phyloP scores from a whole-genome alignment of 2,797 vertebrate species.

The Paguma larvata region DNA sequence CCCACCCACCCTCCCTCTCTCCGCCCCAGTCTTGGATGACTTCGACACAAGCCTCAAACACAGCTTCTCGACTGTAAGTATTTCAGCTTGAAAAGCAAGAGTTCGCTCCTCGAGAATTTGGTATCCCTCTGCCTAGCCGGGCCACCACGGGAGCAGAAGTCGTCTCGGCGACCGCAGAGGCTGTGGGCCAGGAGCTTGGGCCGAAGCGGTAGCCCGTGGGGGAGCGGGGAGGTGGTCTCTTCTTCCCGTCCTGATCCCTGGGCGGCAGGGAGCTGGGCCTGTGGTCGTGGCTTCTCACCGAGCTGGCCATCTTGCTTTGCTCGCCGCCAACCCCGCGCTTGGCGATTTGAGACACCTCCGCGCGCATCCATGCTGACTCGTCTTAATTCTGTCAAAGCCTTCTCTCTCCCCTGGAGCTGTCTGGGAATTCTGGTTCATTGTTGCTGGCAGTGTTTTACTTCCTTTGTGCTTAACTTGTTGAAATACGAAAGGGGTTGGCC shows the following conservation, averaged over 20 bases:
- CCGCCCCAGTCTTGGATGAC: neutral
- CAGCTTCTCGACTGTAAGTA: neutral
- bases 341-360: slow-evolving; percentile 76
- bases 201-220: neutral
- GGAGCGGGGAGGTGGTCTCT: slow-evolving; percentile 18
- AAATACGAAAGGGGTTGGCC: slow-evolving; percentile 81
- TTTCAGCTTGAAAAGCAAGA: slow-evolving; percentile 17
- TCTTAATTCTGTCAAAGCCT: slow-evolving; percentile 84
- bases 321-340: slow-evolving; percentile 64
- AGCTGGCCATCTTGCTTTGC: slow-evolving; percentile 67
- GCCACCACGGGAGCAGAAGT: slow-evolving; percentile 42
- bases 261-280: slow-evolving; percentile 24
- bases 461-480: slow-evolving; percentile 84
- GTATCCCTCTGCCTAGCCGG: neutral
- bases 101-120: slow-evolving; percentile 22
- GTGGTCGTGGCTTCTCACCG: slow-evolving; percentile 41
- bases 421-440: slow-evolving; percentile 82
- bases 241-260: slow-evolving; percentile 40
- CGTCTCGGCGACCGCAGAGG: slow-evolving; percentile 11
- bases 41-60: neutral
- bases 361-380: slow-evolving; percentile 75
- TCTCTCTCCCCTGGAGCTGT: slow-evolving; percentile 82
- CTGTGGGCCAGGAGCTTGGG: neutral
- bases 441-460: slow-evolving; percentile 79
- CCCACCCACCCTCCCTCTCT: neutral